Conservation (phyloP, 2,113 vertebrate genomes). For the Cyrtonyx montezumae region DNA sequence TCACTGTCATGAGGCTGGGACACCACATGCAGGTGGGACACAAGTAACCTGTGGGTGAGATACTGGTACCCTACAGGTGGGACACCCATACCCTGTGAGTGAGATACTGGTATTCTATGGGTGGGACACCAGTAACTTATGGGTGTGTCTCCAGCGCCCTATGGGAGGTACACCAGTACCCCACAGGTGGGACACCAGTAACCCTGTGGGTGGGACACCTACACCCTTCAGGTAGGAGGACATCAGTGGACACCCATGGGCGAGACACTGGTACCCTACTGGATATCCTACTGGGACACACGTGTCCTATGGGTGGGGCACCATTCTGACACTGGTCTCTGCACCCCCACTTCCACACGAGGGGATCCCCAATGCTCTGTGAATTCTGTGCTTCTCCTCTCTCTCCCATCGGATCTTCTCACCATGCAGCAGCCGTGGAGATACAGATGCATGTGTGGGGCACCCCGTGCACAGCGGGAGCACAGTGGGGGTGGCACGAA, state of each 20-base stretch:
- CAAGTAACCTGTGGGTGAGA: neutral
- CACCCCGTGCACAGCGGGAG: neutral
- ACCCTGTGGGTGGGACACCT: neutral
- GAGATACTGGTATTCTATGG: too few species aligned
- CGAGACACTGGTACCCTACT: too few species aligned
- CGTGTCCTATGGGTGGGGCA: neutral
- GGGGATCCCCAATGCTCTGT: neutral
- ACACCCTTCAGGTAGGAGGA: too few species aligned
- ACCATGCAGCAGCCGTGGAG: neutral
- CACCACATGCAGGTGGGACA: neutral
- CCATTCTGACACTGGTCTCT: too few species aligned
- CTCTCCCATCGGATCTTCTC: neutral
- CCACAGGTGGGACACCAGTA: neutral
- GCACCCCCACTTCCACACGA: neutral
- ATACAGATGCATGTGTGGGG: too few species aligned
- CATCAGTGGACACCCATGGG: neutral
- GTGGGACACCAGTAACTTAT: too few species aligned
- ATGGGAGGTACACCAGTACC: too few species aligned
- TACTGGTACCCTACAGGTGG: neutral
- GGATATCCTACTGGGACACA: too few species aligned
- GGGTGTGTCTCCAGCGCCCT: too few species aligned
- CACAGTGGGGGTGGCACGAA: neutral
- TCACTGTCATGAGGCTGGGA: accelerated
- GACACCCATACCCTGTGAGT: neutral
- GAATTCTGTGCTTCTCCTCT: neutral